A percentile compares a stretch with the other conserved stretches of the same genome.
phyloP scores from a whole-genome alignment of 1,140 invertebrate species.

The Bombus vancouverensis region DNA sequence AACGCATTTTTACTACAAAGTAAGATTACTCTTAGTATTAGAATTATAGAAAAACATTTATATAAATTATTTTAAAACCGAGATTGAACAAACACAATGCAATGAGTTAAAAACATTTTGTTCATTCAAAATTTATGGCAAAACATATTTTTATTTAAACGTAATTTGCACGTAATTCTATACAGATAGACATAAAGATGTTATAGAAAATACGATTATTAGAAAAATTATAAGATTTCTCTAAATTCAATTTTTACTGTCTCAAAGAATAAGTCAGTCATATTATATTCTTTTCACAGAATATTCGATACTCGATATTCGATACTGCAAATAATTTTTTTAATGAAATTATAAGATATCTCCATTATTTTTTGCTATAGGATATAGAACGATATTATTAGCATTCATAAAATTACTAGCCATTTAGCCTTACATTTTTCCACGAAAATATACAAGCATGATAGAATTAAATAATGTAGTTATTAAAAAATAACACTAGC shows the following conservation, averaged over 20 bases:
- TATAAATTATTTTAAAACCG: constrained; percentile 32
- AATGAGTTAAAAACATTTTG: constrained; percentile 22
- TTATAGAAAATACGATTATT: constrained; percentile 38
- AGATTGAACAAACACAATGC: neutral
- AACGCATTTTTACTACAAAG: neutral
- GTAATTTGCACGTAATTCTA: constrained; percentile 14
- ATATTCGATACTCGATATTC: neutral
- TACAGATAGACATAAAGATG: constrained; percentile 16
- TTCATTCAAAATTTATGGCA: constrained; percentile 26
- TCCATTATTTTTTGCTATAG: neutral
- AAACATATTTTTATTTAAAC: constrained; percentile 34
- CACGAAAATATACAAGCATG: neutral
- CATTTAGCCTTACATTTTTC: neutral
- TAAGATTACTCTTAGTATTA: constrained; percentile 25
- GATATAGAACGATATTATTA: neutral
- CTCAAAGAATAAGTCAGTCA: neutral
- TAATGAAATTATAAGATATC: neutral
- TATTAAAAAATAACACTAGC: neutral
- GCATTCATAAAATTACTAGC: neutral
- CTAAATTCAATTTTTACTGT: constrained; percentile 11
- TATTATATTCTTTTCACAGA: neutral
- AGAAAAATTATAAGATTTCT: constrained; percentile 20
- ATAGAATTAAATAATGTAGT: neutral
- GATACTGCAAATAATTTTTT: constrained; percentile 2
- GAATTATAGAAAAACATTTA: neutral